Percentiles rank a stretch among this genome's conserved stretches.
These are phyloP conservation scores for Chitala chitala DNA, from an alignment of 2,113 vertebrate genomes.

Conservation along the genomic window DNA sequence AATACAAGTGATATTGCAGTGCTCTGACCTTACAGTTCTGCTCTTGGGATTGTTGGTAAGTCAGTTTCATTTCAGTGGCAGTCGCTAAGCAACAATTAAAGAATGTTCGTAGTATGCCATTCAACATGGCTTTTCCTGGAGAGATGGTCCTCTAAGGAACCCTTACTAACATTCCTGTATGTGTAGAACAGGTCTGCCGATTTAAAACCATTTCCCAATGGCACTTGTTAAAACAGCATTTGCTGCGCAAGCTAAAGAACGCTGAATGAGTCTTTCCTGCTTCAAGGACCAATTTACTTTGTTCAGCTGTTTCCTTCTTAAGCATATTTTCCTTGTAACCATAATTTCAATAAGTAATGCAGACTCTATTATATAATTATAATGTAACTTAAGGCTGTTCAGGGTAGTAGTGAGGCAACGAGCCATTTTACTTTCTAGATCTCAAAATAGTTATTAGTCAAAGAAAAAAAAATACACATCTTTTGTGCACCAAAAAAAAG, in stretches of 20 bases:
- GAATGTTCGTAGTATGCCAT: not conserved
- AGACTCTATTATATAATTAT: no score
- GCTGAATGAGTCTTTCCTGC: not conserved
- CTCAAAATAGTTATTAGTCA: not conserved
- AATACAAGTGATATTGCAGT: not conserved
- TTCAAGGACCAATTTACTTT: conserved; percentile 11
- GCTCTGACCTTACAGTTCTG: not conserved
- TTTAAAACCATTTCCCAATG: not conserved
- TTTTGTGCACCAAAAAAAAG: not conserved
- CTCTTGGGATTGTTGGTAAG: not conserved
- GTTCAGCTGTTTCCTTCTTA: not conserved
- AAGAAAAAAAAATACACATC: no score
- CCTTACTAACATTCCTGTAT: not conserved
- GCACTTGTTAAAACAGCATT: not conserved
- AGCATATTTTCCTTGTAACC: no score
- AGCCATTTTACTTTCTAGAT: not conserved
- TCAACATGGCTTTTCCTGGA: not conserved
- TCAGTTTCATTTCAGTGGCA: not conserved
- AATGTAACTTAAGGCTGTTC: not conserved
- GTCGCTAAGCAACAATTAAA: conserved; percentile 1
- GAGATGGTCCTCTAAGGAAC: not conserved
- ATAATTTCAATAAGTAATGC: no score
- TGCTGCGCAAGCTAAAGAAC: not conserved
- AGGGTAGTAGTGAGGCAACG: not conserved
- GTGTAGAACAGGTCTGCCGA: not conserved